phyloP scores from a whole-genome alignment of 2,888 invertebrate genomes.

The Ptychoptera albimana region DNA sequence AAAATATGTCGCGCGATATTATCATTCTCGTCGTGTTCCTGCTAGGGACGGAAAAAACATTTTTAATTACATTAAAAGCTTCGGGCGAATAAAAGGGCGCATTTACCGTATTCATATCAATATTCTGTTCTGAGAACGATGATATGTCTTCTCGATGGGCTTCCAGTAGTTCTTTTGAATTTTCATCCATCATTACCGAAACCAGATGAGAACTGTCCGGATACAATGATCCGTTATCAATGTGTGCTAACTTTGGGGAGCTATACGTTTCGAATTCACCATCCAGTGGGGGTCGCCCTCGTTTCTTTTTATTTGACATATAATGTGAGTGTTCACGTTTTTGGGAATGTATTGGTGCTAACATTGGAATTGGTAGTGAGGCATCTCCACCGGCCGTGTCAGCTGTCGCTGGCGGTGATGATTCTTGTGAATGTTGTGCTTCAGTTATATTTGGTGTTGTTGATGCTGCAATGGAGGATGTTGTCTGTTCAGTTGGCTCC shows the following conservation, averaged over 20 bases:
- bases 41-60: no score
- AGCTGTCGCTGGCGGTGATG: slow-evolving; percentile 12
- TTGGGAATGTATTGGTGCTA: slow-evolving; percentile 22
- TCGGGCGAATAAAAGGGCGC: no score
- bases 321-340: slow-evolving; percentile 7
- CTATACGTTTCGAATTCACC: slow-evolving; percentile 28
- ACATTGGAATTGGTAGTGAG: slow-evolving; percentile 17
- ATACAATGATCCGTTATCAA: background rate
- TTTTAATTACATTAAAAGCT: no score
- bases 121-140: background rate
- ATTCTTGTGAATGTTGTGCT: slow-evolving; percentile 4
- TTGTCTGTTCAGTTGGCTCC: slow-evolving; percentile 3
- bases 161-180: slow-evolving; percentile 2
- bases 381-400: background rate
- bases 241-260: slow-evolving; percentile 1
- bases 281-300: slow-evolving; percentile 51
- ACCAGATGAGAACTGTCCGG: slow-evolving; percentile 6
- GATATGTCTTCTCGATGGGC: background rate
- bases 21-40: slow-evolving; percentile 1
- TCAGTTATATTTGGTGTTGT: background rate
- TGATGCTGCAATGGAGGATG: slow-evolving; percentile 7
- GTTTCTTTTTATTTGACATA: slow-evolving; percentile 37
- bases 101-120: slow-evolving; percentile 2
- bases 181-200: slow-evolving; percentile 8
- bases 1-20: slow-evolving; percentile 1